Percentiles rank a stretch among this genome's conserved stretches.
Evolutionary conservation across 2,797 vertebrate species (phyloP).

Genomic region (Malurus splendens): DNA sequence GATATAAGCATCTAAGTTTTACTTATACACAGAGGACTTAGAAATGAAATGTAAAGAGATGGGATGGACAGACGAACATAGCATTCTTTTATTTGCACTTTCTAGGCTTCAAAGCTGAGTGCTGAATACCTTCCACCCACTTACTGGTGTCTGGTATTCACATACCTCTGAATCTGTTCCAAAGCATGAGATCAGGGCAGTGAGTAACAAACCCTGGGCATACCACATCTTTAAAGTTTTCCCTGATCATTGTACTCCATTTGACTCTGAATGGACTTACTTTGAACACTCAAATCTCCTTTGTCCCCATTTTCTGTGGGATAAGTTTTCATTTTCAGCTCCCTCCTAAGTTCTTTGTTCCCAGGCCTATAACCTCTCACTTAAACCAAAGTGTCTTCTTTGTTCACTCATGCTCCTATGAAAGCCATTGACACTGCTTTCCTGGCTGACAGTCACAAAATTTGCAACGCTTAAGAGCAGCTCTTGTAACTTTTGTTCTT

Average conservation of each 20-base stretch:
- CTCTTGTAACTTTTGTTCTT: conserved; percentile 6
- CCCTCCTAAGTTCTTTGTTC: background rate
- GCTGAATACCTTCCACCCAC: background rate
- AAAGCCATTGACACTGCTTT: background rate
- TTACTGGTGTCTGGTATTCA: background rate
- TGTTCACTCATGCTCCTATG: conserved; percentile 9
- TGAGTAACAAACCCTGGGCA: background rate
- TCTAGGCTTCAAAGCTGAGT: background rate
- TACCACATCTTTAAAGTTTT: background rate
- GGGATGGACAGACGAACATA: background rate
- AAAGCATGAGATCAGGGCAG: background rate
- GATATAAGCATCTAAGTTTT: background rate
- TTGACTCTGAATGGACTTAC: background rate
- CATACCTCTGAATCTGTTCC: background rate
- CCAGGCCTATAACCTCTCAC: background rate
- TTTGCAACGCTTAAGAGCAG: background rate
- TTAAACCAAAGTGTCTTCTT: background rate
- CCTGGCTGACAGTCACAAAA: conserved; percentile 17
- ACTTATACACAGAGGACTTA: background rate
- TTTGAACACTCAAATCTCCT: background rate
- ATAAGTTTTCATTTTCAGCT: conserved; percentile 33
- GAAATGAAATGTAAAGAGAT: background rate
- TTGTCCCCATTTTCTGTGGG: background rate
- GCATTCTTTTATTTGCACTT: background rate
- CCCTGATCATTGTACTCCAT: background rate